Percentiles rank a stretch among this genome's conserved stretches.
These are phyloP conservation scores for Notothenia coriiceps DNA, from an alignment of 2,113 vertebrate species.

Conservation along the genomic window DNA sequence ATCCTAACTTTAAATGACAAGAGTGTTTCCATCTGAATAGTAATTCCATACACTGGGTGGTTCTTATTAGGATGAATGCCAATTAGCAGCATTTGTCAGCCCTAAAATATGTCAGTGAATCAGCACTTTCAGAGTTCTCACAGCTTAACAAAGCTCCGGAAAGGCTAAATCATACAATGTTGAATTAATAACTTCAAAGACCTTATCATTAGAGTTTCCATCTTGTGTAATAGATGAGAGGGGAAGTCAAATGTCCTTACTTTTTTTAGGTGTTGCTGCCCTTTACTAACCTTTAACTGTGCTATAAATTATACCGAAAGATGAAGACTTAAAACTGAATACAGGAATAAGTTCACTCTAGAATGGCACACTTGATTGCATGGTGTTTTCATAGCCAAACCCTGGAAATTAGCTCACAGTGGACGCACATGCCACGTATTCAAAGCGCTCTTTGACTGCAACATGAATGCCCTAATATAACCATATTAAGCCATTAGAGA, in stretches of 20 bases:
- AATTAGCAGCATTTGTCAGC: conserved; percentile 58
- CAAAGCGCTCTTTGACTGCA: conserved; percentile 57
- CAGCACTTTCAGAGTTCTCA: conserved; percentile 12
- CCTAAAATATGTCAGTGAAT: conserved; percentile 34
- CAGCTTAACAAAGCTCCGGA: neutral
- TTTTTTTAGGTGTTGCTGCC: conserved; percentile 1
- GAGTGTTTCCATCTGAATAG: conserved; percentile 56
- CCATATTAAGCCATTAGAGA: conserved; percentile 65
- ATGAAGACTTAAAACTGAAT: conserved; percentile 6
- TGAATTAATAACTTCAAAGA: conserved; percentile 14
- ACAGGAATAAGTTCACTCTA: conserved; percentile 17
- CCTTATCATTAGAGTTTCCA: neutral
- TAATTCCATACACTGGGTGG: conserved; percentile 48
- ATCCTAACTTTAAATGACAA: conserved; percentile 53
- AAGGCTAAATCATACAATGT: neutral
- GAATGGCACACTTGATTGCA: conserved; percentile 49
- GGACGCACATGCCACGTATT: conserved; percentile 44
- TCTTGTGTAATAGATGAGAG: neutral
- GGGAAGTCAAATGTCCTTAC: neutral
- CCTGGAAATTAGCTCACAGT: conserved; percentile 49
- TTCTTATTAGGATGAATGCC: conserved; percentile 56
- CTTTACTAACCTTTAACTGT: conserved; percentile 23
- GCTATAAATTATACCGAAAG: conserved; percentile 2
- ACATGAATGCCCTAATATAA: conserved; percentile 52
- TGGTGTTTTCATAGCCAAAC: conserved; percentile 35